phyloP scores from a whole-genome alignment of 2,113 vertebrate genomes.

The Hirundichthys speculiger region DNA sequence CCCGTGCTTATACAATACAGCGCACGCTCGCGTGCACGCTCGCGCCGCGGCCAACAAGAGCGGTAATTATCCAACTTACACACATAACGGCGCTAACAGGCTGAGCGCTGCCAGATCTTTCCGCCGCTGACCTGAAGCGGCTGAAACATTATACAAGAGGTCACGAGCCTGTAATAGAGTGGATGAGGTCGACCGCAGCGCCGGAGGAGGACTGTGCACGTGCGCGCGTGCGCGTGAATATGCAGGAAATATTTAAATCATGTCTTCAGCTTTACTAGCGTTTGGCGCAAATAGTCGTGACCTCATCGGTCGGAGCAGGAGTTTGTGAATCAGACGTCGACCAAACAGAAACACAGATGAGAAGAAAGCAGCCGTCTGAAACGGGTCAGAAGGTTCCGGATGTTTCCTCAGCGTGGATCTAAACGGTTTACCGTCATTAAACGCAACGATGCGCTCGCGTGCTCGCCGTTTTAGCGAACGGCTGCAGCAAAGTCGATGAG shows the following conservation, averaged over 20 bases:
- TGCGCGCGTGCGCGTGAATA: no score
- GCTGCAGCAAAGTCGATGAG: no score
- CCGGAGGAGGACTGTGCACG: no score
- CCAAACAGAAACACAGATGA: no score
- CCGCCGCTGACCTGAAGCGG: slow-evolving; percentile 2
- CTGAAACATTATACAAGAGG: slow-evolving; percentile 49
- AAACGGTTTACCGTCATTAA: no score
- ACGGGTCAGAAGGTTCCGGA: no score
- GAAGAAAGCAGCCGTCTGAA: no score
- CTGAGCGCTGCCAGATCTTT: slow-evolving; percentile 33
- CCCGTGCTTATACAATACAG: slow-evolving; percentile 41
- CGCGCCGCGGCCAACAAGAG: neutral
- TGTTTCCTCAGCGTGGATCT: no score
- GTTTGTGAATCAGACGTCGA: slow-evolving; percentile 39
- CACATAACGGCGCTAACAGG: slow-evolving; percentile 41
- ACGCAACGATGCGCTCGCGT: no score
- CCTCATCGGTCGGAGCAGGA: slow-evolving; percentile 4
- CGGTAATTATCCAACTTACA: slow-evolving; percentile 49
- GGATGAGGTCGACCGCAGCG: slow-evolving; percentile 26
- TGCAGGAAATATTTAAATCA: slow-evolving; percentile 9
- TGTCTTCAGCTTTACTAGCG: neutral
- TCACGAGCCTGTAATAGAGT: slow-evolving; percentile 19
- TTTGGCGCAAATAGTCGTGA: slow-evolving; percentile 1
- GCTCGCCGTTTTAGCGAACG: no score
- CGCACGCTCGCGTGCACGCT: neutral